Conservation (phyloP, 2,888 invertebrate genomes). For the Euzetes globulus region DNA sequence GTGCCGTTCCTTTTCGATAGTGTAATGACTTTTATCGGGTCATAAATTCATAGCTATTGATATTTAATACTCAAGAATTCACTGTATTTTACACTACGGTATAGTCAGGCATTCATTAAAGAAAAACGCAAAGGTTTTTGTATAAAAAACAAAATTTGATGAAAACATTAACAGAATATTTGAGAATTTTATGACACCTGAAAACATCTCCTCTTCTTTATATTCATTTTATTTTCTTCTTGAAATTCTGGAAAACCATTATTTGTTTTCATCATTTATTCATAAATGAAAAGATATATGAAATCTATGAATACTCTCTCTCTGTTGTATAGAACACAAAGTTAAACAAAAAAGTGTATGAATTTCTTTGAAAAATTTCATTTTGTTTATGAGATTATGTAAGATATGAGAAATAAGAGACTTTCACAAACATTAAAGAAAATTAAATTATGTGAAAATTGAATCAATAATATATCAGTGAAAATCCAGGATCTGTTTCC, state of each 20-base stretch:
- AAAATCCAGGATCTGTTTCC: neutral
- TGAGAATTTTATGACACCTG: neutral
- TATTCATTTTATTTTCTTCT: too few relatives aligned
- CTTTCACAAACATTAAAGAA: neutral
- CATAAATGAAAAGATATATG: too few relatives aligned
- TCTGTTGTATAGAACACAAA: too few relatives aligned
- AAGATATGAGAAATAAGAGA: neutral
- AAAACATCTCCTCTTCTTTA: too few relatives aligned
- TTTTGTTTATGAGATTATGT: neutral
- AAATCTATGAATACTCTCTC: too few relatives aligned
- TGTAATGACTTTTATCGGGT: neutral
- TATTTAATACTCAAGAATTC: neutral
- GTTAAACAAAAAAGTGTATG: too few relatives aligned
- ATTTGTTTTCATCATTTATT: too few relatives aligned
- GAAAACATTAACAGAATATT: neutral
- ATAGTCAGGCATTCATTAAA: neutral
- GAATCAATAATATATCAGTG: slow-evolving; percentile 3
- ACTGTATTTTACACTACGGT: neutral
- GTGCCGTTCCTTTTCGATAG: neutral
- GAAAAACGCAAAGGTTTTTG: neutral
- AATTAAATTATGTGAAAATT: slow-evolving; percentile 5
- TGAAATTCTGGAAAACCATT: too few relatives aligned
- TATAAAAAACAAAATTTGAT: neutral
- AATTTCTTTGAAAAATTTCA: neutral
- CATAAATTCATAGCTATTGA: neutral